These are phyloP conservation scores for Eupeodes luniger DNA, from an alignment of 2,888 invertebrate genomes.

Conservation along the genomic window DNA sequence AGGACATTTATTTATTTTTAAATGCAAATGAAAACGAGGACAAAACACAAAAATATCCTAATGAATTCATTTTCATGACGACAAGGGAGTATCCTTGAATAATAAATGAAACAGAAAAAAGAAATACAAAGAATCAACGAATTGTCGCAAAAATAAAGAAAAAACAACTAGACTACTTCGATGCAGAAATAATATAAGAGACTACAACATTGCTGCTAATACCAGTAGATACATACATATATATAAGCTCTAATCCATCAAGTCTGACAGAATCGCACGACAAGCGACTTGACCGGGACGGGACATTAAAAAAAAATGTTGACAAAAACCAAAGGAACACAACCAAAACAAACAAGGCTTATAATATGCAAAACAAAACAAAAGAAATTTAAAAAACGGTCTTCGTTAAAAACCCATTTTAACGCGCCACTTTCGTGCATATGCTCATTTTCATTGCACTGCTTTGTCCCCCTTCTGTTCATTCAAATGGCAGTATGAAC, in stretches of 20 bases:
- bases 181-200: slow-evolving; percentile 21
- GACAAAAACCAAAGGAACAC: slow-evolving; percentile 47
- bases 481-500: slow-evolving; percentile 5
- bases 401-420: slow-evolving; percentile 76
- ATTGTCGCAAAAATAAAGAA: slow-evolving; percentile 35
- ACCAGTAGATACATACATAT: too few relatives aligned
- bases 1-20: slow-evolving; percentile 26
- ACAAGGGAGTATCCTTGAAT: slow-evolving; percentile 73
- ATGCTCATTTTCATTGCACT: slow-evolving; percentile 74
- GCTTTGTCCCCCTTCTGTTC: slow-evolving; percentile 7
- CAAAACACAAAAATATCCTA: slow-evolving; percentile 67
- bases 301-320: slow-evolving; percentile 35
- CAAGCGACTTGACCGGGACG: slow-evolving; percentile 72
- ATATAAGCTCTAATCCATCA: slow-evolving; percentile 70
- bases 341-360: slow-evolving; percentile 19
- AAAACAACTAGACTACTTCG: slow-evolving; percentile 30
- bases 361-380: not conserved
- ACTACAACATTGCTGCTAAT: too few relatives aligned
- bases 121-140: slow-evolving; percentile 7
- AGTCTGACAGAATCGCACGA: slow-evolving; percentile 70
- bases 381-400: slow-evolving; percentile 39
- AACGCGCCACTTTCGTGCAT: slow-evolving; percentile 76
- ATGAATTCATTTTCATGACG: slow-evolving; percentile 73
- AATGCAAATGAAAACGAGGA: slow-evolving; percentile 64
- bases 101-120: slow-evolving; percentile 46